phyloP scores from a whole-genome alignment of 1,140 invertebrate genomes.

The Plutomurus gul region DNA sequence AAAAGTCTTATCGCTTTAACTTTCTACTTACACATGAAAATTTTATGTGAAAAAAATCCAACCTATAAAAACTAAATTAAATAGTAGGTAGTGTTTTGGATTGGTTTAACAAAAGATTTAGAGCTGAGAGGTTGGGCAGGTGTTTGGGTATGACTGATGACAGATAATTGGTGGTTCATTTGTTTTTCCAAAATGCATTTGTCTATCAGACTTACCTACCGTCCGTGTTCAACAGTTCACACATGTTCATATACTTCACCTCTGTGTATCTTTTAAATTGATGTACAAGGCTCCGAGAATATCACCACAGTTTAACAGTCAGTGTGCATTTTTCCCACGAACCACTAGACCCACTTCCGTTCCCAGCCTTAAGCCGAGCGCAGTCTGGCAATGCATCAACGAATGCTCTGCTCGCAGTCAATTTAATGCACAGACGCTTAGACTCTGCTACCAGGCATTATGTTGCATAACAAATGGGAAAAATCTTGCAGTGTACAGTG shows the following conservation, averaged over 20 bases:
- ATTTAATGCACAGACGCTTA: too few species aligned
- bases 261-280: neutral
- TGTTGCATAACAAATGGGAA: too few species aligned
- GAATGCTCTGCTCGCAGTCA: too few species aligned
- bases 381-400: neutral
- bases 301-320: conserved; percentile 18
- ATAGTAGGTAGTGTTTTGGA: too few species aligned
- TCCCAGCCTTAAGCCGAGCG: conserved; percentile 4
- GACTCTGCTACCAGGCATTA: too few species aligned
- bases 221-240: neutral
- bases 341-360: conserved; percentile 24
- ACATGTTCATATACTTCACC: neutral
- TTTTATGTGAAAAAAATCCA: too few species aligned
- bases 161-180: conserved; percentile 23
- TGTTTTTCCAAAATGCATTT: neutral
- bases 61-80: too few species aligned
- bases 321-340: conserved; percentile 13
- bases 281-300: neutral
- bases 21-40: too few species aligned
- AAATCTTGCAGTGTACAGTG: too few species aligned
- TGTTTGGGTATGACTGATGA: too few species aligned
- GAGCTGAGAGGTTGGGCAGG: neutral
- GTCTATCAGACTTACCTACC: neutral
- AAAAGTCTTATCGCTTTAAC: too few species aligned
- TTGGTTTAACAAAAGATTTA: too few species aligned